A percentile compares a stretch with the other conserved stretches of the same genome.
These are phyloP conservation scores for Glyphotaelius pellucidus DNA, from an alignment of 2,888 invertebrate species.

Conservation along the genomic window DNA sequence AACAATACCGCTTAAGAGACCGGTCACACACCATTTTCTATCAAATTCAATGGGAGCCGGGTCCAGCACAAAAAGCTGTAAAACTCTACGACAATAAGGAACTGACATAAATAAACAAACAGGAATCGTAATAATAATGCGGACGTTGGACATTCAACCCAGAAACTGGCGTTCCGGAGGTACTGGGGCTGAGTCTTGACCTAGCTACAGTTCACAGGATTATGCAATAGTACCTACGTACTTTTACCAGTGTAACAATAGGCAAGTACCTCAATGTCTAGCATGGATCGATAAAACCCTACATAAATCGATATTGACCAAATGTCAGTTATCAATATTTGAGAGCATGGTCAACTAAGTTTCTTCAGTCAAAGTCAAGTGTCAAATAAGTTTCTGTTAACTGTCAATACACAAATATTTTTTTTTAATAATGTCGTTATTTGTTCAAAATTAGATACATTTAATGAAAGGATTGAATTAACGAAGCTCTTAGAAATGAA, in stretches of 20 bases:
- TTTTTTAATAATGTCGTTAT: too few relatives aligned
- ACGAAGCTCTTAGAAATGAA: too few relatives aligned
- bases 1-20: background rate
- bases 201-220: background rate
- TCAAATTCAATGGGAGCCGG: background rate
- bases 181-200: background rate
- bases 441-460: too few relatives aligned
- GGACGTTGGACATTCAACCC: background rate
- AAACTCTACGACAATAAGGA: conserved; percentile 12
- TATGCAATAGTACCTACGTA: background rate
- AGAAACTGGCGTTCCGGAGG: background rate
- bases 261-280: background rate
- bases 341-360: too few relatives aligned
- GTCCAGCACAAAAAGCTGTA: conserved; percentile 13
- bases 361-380: too few relatives aligned
- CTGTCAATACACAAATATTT: too few relatives aligned
- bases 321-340: too few relatives aligned
- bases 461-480: too few relatives aligned
- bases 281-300: too few relatives aligned
- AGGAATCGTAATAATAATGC: background rate
- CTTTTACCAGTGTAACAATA: background rate
- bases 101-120: conserved; percentile 2
- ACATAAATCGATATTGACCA: too few relatives aligned
- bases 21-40: conserved; percentile 26
- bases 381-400: too few relatives aligned